phyloP scores from a whole-genome alignment of 2,888 invertebrate genomes.

The Nemapogon koenigi region DNA sequence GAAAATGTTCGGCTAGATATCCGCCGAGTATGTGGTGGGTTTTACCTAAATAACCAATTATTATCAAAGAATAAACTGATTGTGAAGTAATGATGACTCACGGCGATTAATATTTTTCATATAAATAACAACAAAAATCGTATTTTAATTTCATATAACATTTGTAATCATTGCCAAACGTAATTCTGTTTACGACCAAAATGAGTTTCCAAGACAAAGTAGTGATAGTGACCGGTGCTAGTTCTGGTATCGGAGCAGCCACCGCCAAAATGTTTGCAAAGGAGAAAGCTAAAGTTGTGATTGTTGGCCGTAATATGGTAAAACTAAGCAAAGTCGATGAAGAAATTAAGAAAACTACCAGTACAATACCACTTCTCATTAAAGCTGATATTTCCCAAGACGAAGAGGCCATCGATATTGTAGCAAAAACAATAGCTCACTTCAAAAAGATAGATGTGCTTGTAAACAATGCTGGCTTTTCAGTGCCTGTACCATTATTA shows the following conservation, averaged over 20 bases:
- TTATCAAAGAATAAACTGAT: no score
- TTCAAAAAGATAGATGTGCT: slow-evolving; percentile 27
- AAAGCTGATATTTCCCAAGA: slow-evolving; percentile 25
- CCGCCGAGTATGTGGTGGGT: no score
- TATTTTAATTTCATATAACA: no score
- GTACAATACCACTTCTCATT: slow-evolving; percentile 24
- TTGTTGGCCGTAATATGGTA: slow-evolving; percentile 23
- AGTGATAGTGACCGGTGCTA: slow-evolving; percentile 28
- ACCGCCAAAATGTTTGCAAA: slow-evolving; percentile 27
- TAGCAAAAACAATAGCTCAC: slow-evolving; percentile 21
- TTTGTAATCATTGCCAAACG: no score
- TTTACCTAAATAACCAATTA: no score
- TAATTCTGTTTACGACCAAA: no score
- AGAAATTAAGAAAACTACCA: slow-evolving; percentile 6
- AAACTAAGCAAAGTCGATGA: slow-evolving; percentile 9
- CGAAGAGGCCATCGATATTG: slow-evolving; percentile 20
- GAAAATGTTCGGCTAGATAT: no score
- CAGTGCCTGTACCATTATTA: slow-evolving; percentile 16
- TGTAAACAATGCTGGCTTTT: slow-evolving; percentile 28
- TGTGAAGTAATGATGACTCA: no score
- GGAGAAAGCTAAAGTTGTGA: slow-evolving; percentile 25
- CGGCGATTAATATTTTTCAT: no score
- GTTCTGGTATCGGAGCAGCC: slow-evolving; percentile 30
- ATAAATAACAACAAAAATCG: no score
- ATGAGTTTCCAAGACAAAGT: slow-evolving; percentile 19